Evolutionary conservation across 2,113 vertebrate genomes (phyloP).

Genomic region (Caretta caretta): DNA sequence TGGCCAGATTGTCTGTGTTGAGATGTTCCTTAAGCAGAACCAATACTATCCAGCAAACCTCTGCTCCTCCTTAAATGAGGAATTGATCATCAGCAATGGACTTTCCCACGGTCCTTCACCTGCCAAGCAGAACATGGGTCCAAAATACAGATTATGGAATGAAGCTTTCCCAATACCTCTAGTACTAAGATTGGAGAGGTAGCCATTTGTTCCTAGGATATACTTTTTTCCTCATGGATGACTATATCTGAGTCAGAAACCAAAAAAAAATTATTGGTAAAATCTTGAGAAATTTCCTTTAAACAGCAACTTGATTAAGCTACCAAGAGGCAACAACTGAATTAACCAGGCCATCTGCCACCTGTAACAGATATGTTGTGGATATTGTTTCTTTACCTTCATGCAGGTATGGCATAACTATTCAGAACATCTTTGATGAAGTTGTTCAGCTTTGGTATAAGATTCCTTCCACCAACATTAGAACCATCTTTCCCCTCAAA

Average conservation of each 20-base stretch:
- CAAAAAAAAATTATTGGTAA: background rate
- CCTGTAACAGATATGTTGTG: background rate
- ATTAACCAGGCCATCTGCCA: too few relatives aligned
- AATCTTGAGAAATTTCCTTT: background rate
- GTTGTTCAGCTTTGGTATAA: background rate
- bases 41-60: background rate
- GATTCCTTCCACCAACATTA: background rate
- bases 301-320: background rate
- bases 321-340: background rate
- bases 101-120: background rate
- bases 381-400: background rate
- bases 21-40: background rate
- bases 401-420: background rate
- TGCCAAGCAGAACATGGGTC: rapidly evolving
- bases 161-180: background rate
- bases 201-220: background rate
- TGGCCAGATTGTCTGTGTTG: background rate
- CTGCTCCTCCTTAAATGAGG: background rate
- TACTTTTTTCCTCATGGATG: background rate
- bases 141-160: background rate
- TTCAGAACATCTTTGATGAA: background rate
- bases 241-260: background rate
- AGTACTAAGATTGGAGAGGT: background rate
- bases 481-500: background rate
- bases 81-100: background rate